Evolutionary conservation across 2,113 vertebrate genomes (phyloP), one percentile per base, ranked within the genome.

Genomic region (Esox niger): DNA sequence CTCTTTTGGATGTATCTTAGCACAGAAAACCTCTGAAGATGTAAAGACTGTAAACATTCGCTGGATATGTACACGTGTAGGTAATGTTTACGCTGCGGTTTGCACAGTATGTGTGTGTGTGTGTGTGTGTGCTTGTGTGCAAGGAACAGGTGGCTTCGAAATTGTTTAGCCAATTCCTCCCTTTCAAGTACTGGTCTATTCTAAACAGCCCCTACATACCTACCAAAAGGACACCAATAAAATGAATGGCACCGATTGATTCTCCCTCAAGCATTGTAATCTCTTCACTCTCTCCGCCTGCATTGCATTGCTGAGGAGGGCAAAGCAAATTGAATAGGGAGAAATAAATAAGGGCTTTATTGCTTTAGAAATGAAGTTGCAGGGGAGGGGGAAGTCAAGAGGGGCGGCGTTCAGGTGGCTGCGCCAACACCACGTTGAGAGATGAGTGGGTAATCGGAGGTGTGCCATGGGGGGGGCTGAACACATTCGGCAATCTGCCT

Each of bases 181-280:
- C 66, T 71, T 81, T 77, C 60, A 77, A 58, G 71, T 73, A 56
- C 3, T 70, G 26, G 25, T 72, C 73, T 61, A 64, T 70, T 84
- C 79, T 68, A 75, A 84, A 79, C 76, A 69, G 68, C 75, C 83
- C 71, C 47, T 33, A 73, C n/a, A n/a, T n/a, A n/a, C 70, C 3
- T 43, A 43, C 29, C 26, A 43, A 66, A 55, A 46, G 47, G 35
- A 64, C 60, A 43, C 54, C 79, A 73, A 76, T 47, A 54, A 77
- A 83, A 83, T 83, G 70, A 88, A 90, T 81, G 82, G 71, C 73
- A 77, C 62, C 75, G 81, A 87, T 72, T 87, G 81, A 87, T 86
- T 88, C 87, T 77, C 82, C 78, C 84, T 77, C 52, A 80, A 89
- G 82, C 85, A 86, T 81, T 87, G 74, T 87, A 83, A 88, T 87